These are phyloP conservation scores for Aythya fuligula DNA, from an alignment of 2,797 vertebrate genomes.

Conservation along the genomic window DNA sequence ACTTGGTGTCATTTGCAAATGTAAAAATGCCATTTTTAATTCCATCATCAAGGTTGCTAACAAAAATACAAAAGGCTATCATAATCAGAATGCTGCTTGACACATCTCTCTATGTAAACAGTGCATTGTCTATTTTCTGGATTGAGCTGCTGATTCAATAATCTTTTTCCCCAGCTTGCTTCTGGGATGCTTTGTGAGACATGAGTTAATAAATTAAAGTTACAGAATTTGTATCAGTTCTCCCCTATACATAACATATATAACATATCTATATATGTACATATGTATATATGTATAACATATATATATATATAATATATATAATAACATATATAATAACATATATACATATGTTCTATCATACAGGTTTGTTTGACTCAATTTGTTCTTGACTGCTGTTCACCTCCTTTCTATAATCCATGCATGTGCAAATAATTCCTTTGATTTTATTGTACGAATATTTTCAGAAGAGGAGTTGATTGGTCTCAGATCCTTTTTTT, in stretches of 20 bases:
- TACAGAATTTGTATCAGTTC: not conserved
- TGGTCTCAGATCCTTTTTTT: not conserved
- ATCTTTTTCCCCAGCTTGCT: not conserved
- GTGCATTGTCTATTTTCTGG: not conserved
- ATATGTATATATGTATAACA: too few relatives aligned
- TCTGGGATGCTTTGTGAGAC: accelerated
- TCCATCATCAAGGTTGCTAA: not conserved
- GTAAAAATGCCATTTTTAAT: not conserved
- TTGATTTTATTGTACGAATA: not conserved
- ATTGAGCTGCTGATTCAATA: not conserved
- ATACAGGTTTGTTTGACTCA: not conserved
- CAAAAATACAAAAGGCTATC: not conserved
- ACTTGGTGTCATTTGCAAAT: not conserved
- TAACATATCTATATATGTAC: too few relatives aligned
- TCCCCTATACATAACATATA: not conserved
- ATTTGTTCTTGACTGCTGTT: not conserved
- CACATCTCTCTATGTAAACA: not conserved
- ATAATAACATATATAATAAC: too few relatives aligned
- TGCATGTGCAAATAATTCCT: not conserved
- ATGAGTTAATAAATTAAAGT: not conserved
- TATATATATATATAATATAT: too few relatives aligned
- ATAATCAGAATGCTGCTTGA: not conserved
- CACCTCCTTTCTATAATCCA: not conserved
- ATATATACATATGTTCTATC: not conserved
- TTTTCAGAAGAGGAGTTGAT: not conserved